A percentile compares a stretch with the other conserved stretches of the same genome.
These are phyloP conservation scores for Matsumyia berberina DNA, from an alignment of 2,888 invertebrate genomes.

Conservation along the genomic window DNA sequence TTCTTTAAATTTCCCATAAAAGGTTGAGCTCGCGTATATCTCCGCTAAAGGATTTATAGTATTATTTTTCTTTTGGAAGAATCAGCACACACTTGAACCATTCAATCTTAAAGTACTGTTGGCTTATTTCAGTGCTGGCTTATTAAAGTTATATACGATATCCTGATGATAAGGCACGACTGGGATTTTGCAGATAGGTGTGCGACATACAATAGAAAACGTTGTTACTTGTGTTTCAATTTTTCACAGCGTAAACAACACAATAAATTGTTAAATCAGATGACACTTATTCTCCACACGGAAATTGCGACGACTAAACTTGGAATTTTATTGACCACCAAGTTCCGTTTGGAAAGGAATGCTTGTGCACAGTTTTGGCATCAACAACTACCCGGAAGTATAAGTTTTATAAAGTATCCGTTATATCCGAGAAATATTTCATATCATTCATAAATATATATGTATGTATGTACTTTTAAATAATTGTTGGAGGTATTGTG, in stretches of 20 bases:
- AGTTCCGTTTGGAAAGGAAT: slow-evolving; percentile 65
- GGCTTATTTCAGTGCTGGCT: slow-evolving; percentile 37
- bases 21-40: slow-evolving; percentile 51
- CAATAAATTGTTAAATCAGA: slow-evolving; percentile 74
- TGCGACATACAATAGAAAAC: slow-evolving; percentile 30
- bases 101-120: slow-evolving; percentile 57
- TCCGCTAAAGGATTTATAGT: slow-evolving; percentile 49
- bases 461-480: too few species aligned
- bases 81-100: slow-evolving; percentile 50
- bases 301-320: slow-evolving; percentile 74
- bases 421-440: slow-evolving; percentile 54
- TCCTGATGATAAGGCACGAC: slow-evolving; percentile 47
- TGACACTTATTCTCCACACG: slow-evolving; percentile 74
- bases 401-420: slow-evolving; percentile 73
- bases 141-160: slow-evolving; percentile 56
- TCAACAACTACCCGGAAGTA: slow-evolving; percentile 73
- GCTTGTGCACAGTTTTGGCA: slow-evolving; percentile 74
- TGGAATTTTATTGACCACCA: slow-evolving; percentile 73
- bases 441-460: slow-evolving; percentile 29
- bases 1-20: slow-evolving; percentile 70
- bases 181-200: slow-evolving; percentile 25
- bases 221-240: slow-evolving; percentile 49
- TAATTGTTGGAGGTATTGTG: slow-evolving; percentile 57
- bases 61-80: slow-evolving; percentile 54
- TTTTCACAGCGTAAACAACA: slow-evolving; percentile 69